phyloP scores from a whole-genome alignment of 2,797 vertebrate genomes.

The Ataeniobius toweri region DNA sequence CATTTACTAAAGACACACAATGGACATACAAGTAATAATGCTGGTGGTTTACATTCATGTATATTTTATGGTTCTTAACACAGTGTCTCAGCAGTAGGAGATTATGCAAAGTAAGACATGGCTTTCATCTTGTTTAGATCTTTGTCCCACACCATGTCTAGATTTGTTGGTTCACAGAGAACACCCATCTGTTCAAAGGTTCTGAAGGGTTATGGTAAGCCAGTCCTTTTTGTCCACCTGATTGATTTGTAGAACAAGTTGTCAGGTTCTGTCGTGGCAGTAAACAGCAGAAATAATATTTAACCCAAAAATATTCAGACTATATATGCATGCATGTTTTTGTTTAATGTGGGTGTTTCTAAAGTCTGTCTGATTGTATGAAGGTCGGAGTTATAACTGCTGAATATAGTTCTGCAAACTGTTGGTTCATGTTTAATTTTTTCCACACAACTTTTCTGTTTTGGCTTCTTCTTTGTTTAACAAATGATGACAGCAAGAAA shows the following conservation, averaged over 20 bases:
- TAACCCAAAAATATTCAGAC: slow-evolving; percentile 15
- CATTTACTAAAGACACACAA: slow-evolving; percentile 41
- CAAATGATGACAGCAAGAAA: not conserved
- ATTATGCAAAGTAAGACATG: slow-evolving; percentile 50
- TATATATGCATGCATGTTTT: not conserved
- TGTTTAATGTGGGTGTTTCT: not conserved
- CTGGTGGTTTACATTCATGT: slow-evolving; percentile 72
- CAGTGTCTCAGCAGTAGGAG: slow-evolving; percentile 28
- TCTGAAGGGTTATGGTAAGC: slow-evolving; percentile 32
- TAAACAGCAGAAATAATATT: slow-evolving; percentile 35
- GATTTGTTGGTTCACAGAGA: slow-evolving; percentile 4
- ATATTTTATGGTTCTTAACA: slow-evolving; percentile 44
- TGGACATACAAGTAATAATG: slow-evolving; percentile 50
- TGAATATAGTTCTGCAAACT: not conserved
- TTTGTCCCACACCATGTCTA: slow-evolving; percentile 16
- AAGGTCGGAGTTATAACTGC: no score
- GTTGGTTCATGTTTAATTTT: not conserved
- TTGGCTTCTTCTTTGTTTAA: not conserved
- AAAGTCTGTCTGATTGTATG: not conserved
- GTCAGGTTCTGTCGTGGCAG: slow-evolving; percentile 46
- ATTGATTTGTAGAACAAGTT: slow-evolving; percentile 48
- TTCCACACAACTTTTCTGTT: not conserved
- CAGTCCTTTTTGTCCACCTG: slow-evolving; percentile 11
- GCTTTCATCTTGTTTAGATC: slow-evolving; percentile 9
- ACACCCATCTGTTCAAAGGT: slow-evolving; percentile 14